A percentile compares a stretch with the other conserved stretches of the same genome.
phyloP scores from a whole-genome alignment of 2,113 vertebrate genomes.

The Rhinogobius similis region DNA sequence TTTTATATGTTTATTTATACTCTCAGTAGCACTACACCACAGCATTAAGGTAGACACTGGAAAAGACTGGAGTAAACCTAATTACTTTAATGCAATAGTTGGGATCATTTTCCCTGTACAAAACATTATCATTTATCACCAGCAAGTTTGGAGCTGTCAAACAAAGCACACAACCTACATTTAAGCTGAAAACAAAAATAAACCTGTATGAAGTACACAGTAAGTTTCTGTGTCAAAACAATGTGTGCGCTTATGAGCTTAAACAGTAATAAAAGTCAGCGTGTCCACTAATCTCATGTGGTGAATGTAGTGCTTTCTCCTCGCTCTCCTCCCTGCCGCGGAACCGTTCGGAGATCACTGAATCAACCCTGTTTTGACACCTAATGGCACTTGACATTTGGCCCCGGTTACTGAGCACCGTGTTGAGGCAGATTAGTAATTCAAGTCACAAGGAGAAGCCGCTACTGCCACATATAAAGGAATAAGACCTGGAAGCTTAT shows the following conservation, averaged over 20 bases:
- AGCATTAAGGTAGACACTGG: conserved; percentile 17
- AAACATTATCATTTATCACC: conserved; percentile 56
- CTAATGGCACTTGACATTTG: conserved; percentile 62
- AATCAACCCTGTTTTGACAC: conserved; percentile 62
- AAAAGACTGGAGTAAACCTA: conserved; percentile 24
- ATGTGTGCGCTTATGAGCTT: conserved; percentile 35
- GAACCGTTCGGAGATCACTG: conserved; percentile 50
- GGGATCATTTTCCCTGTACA: conserved; percentile 34
- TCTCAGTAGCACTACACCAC: conserved; percentile 15
- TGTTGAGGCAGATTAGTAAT: conserved; percentile 66
- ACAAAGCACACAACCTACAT: conserved; percentile 42
- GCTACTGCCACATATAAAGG: conserved; percentile 56
- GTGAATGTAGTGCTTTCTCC: conserved; percentile 66
- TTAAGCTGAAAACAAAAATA: conserved; percentile 52
- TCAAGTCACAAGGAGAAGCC: conserved; percentile 53
- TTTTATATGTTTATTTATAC: conserved; percentile 43
- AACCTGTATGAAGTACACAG: conserved; percentile 46
- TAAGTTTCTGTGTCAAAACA: conserved; percentile 36
- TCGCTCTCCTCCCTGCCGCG: conserved; percentile 23
- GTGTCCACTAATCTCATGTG: conserved; percentile 51
- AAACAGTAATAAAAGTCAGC: conserved; percentile 51
- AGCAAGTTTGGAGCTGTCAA: conserved; percentile 40
- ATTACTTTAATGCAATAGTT: conserved; percentile 33
- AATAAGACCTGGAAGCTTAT: conserved; percentile 66
- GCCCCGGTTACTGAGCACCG: conserved; percentile 36